Conservation (phyloP, 2,797 vertebrate species). For the Syncerus caffer region DNA sequence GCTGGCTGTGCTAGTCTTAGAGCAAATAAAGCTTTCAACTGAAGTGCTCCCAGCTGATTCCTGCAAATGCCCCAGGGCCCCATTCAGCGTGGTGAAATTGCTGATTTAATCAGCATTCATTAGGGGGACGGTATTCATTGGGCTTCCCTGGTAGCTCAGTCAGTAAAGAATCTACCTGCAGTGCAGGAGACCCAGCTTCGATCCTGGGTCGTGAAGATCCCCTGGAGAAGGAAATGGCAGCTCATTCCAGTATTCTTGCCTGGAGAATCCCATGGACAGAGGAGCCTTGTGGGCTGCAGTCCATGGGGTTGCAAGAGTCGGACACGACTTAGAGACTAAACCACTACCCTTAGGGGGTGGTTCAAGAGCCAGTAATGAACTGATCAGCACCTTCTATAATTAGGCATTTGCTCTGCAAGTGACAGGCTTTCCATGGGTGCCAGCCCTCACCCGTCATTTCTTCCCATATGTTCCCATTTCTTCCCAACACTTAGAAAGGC, state of each 20-base stretch:
- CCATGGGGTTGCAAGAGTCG: background rate
- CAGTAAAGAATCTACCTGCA: background rate
- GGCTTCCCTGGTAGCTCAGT: background rate
- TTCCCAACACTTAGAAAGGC: background rate
- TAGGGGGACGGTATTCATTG: background rate
- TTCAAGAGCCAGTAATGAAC: background rate
- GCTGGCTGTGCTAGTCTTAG: background rate
- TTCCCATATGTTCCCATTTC: background rate
- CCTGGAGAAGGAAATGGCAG: background rate
- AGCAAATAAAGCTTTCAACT: background rate
- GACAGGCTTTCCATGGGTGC: background rate
- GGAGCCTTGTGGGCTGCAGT: background rate
- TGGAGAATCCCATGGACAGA: background rate
- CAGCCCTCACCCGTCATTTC: background rate
- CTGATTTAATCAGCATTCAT: background rate
- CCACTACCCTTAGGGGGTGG: accelerated
- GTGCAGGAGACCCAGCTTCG: background rate
- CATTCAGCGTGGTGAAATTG: background rate
- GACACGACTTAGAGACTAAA: background rate
- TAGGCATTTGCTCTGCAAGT: background rate
- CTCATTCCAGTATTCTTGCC: background rate
- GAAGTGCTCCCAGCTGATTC: background rate
- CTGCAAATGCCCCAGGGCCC: background rate
- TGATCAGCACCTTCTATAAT: background rate
- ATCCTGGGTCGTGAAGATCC: background rate